Evolutionary conservation across 2,797 vertebrate genomes (phyloP).

Genomic region (Odontamblyopus lacepedii): DNA sequence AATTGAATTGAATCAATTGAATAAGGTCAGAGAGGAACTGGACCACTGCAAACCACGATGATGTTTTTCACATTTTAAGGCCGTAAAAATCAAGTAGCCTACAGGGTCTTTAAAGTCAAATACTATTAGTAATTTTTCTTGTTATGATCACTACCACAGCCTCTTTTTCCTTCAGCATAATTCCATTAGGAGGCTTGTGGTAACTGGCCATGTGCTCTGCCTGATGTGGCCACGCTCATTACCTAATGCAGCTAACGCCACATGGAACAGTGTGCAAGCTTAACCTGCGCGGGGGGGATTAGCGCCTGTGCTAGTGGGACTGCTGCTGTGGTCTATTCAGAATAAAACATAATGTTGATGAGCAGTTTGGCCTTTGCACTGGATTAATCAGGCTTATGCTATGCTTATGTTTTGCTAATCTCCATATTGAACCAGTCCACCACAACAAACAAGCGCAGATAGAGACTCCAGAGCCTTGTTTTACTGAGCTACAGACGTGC

Average conservation of each 20-base stretch:
- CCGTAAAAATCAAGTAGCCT: no score
- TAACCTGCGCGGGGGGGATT: slow-evolving; percentile 13
- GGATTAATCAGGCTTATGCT: slow-evolving; percentile 23
- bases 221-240: not conserved
- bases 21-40: no score
- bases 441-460: slow-evolving; percentile 4
- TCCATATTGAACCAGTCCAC: slow-evolving; percentile 1
- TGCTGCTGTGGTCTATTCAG: not conserved
- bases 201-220: not conserved
- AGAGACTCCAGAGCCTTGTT: not conserved
- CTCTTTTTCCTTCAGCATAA: no score
- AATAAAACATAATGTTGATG: slow-evolving; percentile 23
- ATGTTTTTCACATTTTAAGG: no score
- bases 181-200: not conserved
- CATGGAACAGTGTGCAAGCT: not conserved
- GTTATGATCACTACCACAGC: no score
- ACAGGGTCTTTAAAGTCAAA: no score
- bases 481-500: not conserved
- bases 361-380: slow-evolving; percentile 27
- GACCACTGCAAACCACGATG: no score
- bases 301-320: not conserved
- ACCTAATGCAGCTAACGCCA: slow-evolving; percentile 4
- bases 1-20: no score
- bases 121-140: no score
- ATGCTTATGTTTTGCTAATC: slow-evolving; percentile 19